Evolutionary conservation across 2,888 invertebrate species (phyloP).

Genomic region (Sinhomidia bicolor): DNA sequence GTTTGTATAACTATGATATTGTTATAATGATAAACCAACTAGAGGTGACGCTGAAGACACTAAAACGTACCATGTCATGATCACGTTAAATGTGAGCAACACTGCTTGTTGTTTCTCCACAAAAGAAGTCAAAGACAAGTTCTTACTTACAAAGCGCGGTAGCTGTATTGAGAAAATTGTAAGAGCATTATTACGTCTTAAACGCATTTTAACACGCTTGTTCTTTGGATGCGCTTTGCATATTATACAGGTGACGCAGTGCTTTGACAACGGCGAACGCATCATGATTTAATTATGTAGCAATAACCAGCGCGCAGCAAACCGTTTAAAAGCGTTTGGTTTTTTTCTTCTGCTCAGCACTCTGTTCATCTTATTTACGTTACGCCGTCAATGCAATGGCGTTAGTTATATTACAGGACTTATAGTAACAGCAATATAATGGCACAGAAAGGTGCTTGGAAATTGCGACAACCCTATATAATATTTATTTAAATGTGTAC

Average conservation of each 20-base stretch:
- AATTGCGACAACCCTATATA: slow-evolving; percentile 14
- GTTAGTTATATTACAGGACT: not conserved
- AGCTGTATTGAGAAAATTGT: not conserved
- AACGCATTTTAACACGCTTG: slow-evolving; percentile 17
- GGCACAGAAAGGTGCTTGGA: not conserved
- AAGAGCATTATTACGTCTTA: not conserved
- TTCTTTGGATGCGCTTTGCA: not conserved
- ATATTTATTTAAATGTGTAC: too few species aligned
- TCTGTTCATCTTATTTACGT: not conserved
- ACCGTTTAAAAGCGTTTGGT: not conserved
- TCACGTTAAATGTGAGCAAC: not conserved
- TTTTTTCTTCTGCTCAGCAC: not conserved
- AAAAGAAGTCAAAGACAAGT: slow-evolving; percentile 14
- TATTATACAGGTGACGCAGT: slow-evolving; percentile 1
- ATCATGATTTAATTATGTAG: slow-evolving; percentile 16
- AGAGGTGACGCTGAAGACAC: too few species aligned
- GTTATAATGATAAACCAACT: too few species aligned
- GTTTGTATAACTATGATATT: too few species aligned
- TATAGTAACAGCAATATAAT: not conserved
- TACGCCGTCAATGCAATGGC: not conserved
- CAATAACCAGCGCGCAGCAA: not conserved
- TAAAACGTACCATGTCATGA: too few species aligned
- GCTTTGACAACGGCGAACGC: slow-evolving; percentile 23
- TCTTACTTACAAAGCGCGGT: not conserved
- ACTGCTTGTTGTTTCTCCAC: not conserved